Evolutionary conservation across 2,797 vertebrate genomes (phyloP), one percentile per base, ranked within the genome.

Genomic region (Poeciliopsis turneri): DNA sequence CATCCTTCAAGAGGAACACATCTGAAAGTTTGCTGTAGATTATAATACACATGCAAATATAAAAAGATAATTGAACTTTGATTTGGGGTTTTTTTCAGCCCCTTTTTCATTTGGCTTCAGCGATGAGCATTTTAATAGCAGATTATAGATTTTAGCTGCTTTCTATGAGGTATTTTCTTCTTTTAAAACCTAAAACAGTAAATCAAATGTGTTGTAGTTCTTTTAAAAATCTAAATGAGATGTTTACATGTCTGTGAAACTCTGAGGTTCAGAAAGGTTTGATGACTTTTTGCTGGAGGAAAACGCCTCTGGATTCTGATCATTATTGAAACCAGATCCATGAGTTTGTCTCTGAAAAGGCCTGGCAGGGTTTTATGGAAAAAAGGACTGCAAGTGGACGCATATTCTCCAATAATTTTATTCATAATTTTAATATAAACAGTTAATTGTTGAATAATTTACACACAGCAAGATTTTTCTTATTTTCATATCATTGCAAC

Each of bases 351-450:
- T 20, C 30, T 68, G 68, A 70, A 70, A 46, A 70, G 12, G 5
- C 25, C 23, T 2, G 0, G 8, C 36, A 10, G 20, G 41, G 4
- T 1, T 2, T n/a, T 13, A n/a, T 16, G 43, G 10, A 47, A 33
- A 15, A 23, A 57, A 76, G 36, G 2, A 80, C 53, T 39, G 76
- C 25, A 28, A 83, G 55, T 78, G 82, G 69, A 92, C 75, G 59
- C 45, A n/a, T 89, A 90, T 94, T 96, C 92, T 95, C 91, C 94
- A 96, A 96, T 97, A 95, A 96, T 95, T 97, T 97, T 97, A 98
- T 98, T 98, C 96, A 96, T 96, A 97, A 97, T 97, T 98, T 98
- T 97, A 95, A 97, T 98, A 98, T 97, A 97, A 98, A 98, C 97
- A 98, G 95, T 96, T 97, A 96, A 98, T 98, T 96, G 95, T 96